A percentile compares a stretch with the other conserved stretches of the same genome.
These are phyloP conservation scores for Phragmatobia fuliginosa DNA, from an alignment of 2,888 invertebrate species.

Conservation along the genomic window DNA sequence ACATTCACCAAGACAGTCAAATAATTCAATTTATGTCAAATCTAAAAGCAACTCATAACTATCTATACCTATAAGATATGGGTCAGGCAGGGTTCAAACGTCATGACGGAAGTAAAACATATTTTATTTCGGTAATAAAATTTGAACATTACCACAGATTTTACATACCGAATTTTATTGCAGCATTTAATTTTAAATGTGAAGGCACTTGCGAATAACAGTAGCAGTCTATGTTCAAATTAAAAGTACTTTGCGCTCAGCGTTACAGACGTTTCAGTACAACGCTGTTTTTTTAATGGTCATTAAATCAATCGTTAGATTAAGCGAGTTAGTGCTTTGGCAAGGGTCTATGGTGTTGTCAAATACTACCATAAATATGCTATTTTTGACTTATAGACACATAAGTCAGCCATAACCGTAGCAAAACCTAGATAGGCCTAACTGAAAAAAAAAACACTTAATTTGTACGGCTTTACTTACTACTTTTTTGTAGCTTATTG, in stretches of 20 bases:
- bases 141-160: conserved; percentile 14
- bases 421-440: no score
- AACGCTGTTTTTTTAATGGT: not conserved
- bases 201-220: not conserved
- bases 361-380: not conserved
- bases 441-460: no score
- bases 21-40: not conserved
- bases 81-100: not conserved
- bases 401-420: no score
- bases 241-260: not conserved
- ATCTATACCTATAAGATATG: not conserved
- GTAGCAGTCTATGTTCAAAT: not conserved
- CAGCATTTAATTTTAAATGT: conserved; percentile 8
- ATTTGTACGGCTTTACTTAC: no score
- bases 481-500: no score
- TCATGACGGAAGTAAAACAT: conserved; percentile 13
- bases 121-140: conserved; percentile 11
- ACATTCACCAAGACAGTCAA: not conserved
- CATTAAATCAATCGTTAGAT: not conserved
- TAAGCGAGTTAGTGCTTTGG: not conserved
- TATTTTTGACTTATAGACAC: not conserved
- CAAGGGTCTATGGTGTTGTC: not conserved
- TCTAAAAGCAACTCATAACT: not conserved
- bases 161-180: conserved; percentile 13
- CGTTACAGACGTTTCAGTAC: not conserved